Conservation (phyloP, 37 sponge, comb jelly and placozoan genomes). For the Haliclona indistincta region DNA sequence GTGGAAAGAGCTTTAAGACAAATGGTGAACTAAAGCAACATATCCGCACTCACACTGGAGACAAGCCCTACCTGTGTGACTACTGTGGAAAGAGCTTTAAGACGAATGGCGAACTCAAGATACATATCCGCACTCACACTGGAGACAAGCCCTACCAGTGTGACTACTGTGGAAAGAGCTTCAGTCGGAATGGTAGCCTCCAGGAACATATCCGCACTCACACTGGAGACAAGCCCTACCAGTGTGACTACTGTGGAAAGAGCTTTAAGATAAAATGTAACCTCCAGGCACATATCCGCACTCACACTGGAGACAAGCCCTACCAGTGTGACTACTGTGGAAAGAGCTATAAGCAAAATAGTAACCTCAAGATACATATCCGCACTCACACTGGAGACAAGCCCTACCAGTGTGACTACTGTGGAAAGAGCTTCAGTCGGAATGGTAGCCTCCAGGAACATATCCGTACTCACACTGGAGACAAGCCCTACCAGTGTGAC, state of each 20-base stretch:
- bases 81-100: constrained; percentile 37
- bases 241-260: constrained; percentile 59
- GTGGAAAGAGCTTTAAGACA: constrained; percentile 59
- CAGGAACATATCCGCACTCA: constrained; percentile 80
- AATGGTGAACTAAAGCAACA: constrained; percentile 43
- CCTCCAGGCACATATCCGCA: constrained; percentile 58
- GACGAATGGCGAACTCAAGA: neutral
- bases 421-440: constrained; percentile 62
- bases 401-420: constrained; percentile 62
- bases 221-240: constrained; percentile 60
- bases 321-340: constrained; percentile 59
- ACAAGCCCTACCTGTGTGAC: constrained; percentile 67
- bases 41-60: constrained; percentile 70
- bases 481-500: too few relatives aligned
- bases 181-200: constrained; percentile 48
- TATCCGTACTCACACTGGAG: too few relatives aligned
- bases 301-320: constrained; percentile 66
- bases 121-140: constrained; percentile 53
- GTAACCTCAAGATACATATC: constrained; percentile 55
- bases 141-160: constrained; percentile 82
- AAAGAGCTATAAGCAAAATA: constrained; percentile 27
- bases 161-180: constrained; percentile 65
- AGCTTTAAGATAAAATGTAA: constrained; percentile 23
- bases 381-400: constrained; percentile 66
- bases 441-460: constrained; percentile 44